Conservation (phyloP, 2,888 invertebrate species). For the Volucella inanis region DNA sequence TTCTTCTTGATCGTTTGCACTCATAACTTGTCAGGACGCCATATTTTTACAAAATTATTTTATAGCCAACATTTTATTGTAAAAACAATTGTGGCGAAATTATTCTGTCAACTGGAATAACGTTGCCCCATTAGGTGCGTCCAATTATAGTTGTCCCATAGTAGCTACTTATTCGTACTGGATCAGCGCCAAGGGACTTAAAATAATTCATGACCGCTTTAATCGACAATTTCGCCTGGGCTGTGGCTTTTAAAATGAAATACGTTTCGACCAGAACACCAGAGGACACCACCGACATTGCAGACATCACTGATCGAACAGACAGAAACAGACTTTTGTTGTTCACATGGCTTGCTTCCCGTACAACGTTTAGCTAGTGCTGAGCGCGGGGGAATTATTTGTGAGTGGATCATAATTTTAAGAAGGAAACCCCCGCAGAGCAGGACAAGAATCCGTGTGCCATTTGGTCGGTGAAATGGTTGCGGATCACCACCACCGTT, state of each 20-base stretch:
- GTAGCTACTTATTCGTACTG: conserved; percentile 44
- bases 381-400: conserved; percentile 46
- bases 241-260: conserved; percentile 53
- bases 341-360: conserved; percentile 39
- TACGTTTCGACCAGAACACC: conserved; percentile 24
- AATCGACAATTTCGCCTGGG: conserved; percentile 18
- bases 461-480: conserved; percentile 52
- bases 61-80: conserved; percentile 51
- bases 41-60: conserved; percentile 52
- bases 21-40: conserved; percentile 38
- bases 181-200: conserved; percentile 67
- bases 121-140: conserved; percentile 60
- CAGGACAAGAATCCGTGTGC: conserved; percentile 28
- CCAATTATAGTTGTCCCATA: conserved; percentile 64
- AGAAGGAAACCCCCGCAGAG: conserved; percentile 52
- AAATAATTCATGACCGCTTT: conserved; percentile 57
- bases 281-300: conserved; percentile 29
- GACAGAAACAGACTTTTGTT: conserved; percentile 32
- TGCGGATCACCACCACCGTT: conserved; percentile 19
- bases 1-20: conserved; percentile 25
- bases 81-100: conserved; percentile 63
- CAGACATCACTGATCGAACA: background rate
- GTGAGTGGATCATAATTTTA: conserved; percentile 68
- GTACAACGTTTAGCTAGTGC: background rate
- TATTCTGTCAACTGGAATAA: conserved; percentile 66